Evolutionary conservation across 2,888 invertebrate species (phyloP).

Genomic region (Margaritifera margaritifera): DNA sequence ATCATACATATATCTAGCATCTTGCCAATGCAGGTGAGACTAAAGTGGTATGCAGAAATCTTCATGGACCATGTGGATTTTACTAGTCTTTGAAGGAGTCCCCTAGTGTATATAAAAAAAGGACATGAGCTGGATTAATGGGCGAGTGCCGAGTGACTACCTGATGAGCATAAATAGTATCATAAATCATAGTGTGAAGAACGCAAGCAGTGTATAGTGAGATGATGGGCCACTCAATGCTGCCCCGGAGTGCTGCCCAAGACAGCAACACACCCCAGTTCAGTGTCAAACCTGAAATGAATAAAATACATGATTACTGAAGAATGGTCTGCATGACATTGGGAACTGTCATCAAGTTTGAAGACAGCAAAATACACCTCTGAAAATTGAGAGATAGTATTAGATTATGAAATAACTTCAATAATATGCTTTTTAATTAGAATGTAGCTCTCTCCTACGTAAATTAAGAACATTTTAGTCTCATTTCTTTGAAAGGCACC

Average conservation of each 20-base stretch:
- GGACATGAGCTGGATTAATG: too few species aligned
- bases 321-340: neutral
- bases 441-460: too few species aligned
- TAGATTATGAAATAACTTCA: neutral
- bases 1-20: too few species aligned
- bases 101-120: too few species aligned
- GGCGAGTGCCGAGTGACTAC: slow-evolving; percentile 34
- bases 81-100: too few species aligned
- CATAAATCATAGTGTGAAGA: slow-evolving; percentile 64
- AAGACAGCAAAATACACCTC: neutral
- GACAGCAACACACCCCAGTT: slow-evolving; percentile 74
- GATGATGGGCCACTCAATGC: slow-evolving; percentile 55
- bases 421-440: too few species aligned
- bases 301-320: slow-evolving; percentile 9
- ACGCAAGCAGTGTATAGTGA: slow-evolving; percentile 67
- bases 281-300: slow-evolving; percentile 68
- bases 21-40: too few species aligned
- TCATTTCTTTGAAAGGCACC: too few species aligned
- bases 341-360: neutral
- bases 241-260: slow-evolving; percentile 70
- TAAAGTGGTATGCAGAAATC: too few species aligned
- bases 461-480: too few species aligned
- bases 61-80: too few species aligned
- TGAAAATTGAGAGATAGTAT: neutral
- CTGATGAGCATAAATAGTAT: slow-evolving; percentile 69